phyloP scores from a whole-genome alignment of 2,888 invertebrate genomes.

The Anthrax anthrax region DNA sequence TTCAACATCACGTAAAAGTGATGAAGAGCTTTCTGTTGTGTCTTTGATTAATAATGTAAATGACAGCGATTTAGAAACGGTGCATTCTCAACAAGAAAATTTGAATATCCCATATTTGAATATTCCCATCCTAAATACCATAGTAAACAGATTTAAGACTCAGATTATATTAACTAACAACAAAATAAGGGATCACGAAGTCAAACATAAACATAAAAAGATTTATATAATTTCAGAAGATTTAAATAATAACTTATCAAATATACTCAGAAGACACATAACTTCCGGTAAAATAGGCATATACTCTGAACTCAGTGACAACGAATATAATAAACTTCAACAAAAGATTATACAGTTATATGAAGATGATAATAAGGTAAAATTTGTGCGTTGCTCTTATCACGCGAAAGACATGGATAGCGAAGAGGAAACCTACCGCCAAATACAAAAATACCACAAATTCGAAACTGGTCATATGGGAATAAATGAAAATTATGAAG shows the following conservation, averaged over 20 bases:
- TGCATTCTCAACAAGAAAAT: constrained; percentile 1
- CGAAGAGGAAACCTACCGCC: no score
- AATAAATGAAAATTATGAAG: no score
- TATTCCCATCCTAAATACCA: not conserved
- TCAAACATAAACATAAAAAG: not conserved
- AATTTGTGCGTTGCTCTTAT: no score
- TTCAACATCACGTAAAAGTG: not conserved
- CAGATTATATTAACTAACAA: constrained; percentile 1
- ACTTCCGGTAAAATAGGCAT: not conserved
- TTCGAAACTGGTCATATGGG: no score
- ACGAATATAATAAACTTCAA: not conserved
- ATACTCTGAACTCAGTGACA: not conserved
- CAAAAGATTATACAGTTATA: not conserved
- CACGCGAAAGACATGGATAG: no score
- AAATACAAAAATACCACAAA: no score
- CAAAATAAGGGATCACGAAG: not conserved
- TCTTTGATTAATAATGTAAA: not conserved
- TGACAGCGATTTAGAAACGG: not conserved
- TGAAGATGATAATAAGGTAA: not conserved
- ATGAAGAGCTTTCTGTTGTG: not conserved
- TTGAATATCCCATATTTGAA: not conserved
- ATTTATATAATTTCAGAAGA: not conserved
- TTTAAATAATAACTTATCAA: not conserved
- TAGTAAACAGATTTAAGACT: constrained; percentile 1
- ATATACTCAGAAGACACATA: not conserved